Evolutionary conservation across 2,113 vertebrate genomes (phyloP), one percentile per base, ranked within the genome.

Genomic region (Alouatta palliata): DNA sequence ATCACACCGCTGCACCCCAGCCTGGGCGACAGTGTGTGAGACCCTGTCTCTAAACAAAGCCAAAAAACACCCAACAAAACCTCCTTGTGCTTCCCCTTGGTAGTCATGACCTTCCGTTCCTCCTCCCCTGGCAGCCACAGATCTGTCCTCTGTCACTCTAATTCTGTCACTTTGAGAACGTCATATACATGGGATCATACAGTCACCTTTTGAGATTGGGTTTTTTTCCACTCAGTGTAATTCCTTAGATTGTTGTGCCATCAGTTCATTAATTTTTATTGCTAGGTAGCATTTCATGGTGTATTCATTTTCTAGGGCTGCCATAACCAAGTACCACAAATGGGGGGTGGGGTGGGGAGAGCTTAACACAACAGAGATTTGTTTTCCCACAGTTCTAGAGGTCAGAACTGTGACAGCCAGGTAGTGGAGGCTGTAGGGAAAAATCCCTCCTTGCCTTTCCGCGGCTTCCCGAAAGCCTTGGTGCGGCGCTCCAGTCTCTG

Each of bases 141-240:
- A 56, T 45, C 56, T 84, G 58, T 82, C 87, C 43, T 35, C 79
- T 30, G 16, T 73, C 49, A 11, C 27, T 91, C 68, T 40, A 23
- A 54, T 79, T 66, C 91, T 81, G 91, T 88, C 94, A 56, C 71
- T 88, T 95, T 47, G 77, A 94, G 56, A 82, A 47, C 76, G 66
- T 85, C 43, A 2, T 81, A 17, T 43, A 40, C 77, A 71, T 35
- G 94, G 73, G n/a, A 35, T 37, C 37, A 40, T 37, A 45, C 11
- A 54, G 81, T 49, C 77, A 58, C 64, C 92, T 76, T 88, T 79
- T 19, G 83, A 89, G 90, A 56, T 3, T 21, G 49, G 35, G 45
- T 68, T 84, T 79, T 75, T 49, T 75, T n/a, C 80, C 49, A 54
- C 84, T 76, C 32, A 1, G 37, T 25, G 7, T 3, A n/a, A n/a